phyloP scores from a whole-genome alignment of 2,113 vertebrate genomes.

The Tautogolabrus adspersus region DNA sequence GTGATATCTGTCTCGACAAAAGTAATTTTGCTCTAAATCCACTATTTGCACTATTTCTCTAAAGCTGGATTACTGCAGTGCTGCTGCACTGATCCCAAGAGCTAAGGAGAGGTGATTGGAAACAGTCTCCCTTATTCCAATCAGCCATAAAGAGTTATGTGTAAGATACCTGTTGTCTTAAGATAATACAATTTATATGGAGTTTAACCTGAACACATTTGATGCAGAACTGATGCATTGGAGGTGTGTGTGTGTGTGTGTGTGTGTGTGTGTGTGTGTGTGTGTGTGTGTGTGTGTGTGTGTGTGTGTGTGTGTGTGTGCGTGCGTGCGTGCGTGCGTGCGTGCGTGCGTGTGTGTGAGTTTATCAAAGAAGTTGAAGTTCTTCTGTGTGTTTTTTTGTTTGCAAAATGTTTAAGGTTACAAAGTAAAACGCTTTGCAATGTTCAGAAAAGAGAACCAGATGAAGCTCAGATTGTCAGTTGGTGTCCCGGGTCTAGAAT shows the following conservation, averaged over 20 bases:
- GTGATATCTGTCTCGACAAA: slow-evolving; percentile 15
- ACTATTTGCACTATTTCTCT: slow-evolving; percentile 21
- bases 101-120: slow-evolving; percentile 18
- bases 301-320: neutral
- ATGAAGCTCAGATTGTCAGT: slow-evolving; percentile 37
- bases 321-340: too few relatives aligned
- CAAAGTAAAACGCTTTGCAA: neutral
- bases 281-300: neutral
- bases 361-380: neutral
- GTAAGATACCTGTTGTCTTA: slow-evolving; percentile 21
- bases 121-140: slow-evolving; percentile 4
- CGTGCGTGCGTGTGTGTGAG: neutral
- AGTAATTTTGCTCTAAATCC: slow-evolving; percentile 8
- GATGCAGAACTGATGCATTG: slow-evolving; percentile 23
- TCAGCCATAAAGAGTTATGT: neutral
- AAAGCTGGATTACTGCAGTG: slow-evolving; percentile 20
- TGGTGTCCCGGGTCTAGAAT: slow-evolving; percentile 22
- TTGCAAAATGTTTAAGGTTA: slow-evolving; percentile 9
- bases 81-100: slow-evolving; percentile 30
- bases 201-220: slow-evolving; percentile 17
- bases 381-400: neutral
- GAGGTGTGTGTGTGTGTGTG: slow-evolving; percentile 3
- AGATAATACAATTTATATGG: neutral
- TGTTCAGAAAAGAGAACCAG: slow-evolving; percentile 7
- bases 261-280: neutral